Evolutionary conservation across 2,888 invertebrate species (phyloP).

Genomic region (Pinctada fucata): DNA sequence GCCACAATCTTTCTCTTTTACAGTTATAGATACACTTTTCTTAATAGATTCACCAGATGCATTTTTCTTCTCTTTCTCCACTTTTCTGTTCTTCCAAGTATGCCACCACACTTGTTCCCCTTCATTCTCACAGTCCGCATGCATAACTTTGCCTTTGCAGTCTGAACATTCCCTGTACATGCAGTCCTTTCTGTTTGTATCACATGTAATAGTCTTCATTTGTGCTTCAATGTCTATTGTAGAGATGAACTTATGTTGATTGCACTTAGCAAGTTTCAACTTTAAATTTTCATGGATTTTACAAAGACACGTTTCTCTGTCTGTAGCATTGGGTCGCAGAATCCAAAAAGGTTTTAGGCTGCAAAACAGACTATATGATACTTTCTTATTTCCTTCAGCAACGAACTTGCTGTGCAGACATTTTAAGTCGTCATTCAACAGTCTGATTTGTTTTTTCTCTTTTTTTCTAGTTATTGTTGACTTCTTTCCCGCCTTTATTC

Average conservation of each 20-base stretch:
- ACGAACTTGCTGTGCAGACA: constrained; percentile 41
- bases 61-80: constrained; percentile 15
- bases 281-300: constrained; percentile 39
- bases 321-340: constrained; percentile 36
- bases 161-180: constrained; percentile 22
- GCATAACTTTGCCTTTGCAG: constrained; percentile 9
- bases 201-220: constrained; percentile 20
- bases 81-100: constrained; percentile 13
- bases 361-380: constrained; percentile 42
- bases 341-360: constrained; percentile 41
- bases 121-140: not conserved
- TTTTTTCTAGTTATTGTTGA: constrained; percentile 37
- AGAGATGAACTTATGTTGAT: constrained; percentile 7
- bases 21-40: constrained; percentile 8
- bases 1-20: constrained; percentile 14
- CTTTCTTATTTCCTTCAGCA: constrained; percentile 28
- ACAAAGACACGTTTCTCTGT: constrained; percentile 43
- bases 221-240: constrained; percentile 24
- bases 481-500: constrained; percentile 40
- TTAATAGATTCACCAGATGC: constrained; percentile 6
- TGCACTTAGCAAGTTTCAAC: constrained; percentile 28
- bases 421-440: constrained; percentile 37
- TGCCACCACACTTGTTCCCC: constrained; percentile 23
- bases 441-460: constrained; percentile 38
- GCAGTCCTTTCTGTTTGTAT: constrained; percentile 19